Evolutionary conservation across 2,113 vertebrate species (phyloP).

Genomic region (Notothenia coriiceps): DNA sequence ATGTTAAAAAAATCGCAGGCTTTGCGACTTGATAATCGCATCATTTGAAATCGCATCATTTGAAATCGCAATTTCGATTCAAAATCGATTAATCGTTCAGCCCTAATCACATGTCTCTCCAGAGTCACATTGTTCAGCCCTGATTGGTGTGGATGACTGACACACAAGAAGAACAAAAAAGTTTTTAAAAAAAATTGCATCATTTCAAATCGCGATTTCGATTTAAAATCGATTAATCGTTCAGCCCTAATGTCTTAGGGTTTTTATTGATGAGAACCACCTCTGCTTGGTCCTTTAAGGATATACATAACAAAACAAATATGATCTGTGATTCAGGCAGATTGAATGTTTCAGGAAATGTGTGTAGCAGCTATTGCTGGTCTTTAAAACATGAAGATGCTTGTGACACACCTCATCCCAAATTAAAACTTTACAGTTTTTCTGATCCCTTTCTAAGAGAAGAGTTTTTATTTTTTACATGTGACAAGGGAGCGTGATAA

Average conservation of each 20-base stretch:
- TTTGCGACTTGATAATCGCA: no score
- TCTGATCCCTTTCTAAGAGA: slow-evolving; percentile 15
- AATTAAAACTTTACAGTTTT: slow-evolving; percentile 18
- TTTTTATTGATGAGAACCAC: slow-evolving; percentile 6
- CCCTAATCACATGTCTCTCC: neutral
- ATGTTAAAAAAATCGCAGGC: no score
- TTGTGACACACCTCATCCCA: slow-evolving; percentile 55
- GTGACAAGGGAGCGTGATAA: slow-evolving; percentile 8
- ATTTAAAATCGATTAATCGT: no score
- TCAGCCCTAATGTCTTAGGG: neutral
- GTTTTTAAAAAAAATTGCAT: no score
- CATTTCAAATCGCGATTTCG: no score
- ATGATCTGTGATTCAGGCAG: slow-evolving; percentile 15
- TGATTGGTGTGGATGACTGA: no score
- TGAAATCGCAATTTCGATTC: no score
- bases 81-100: no score
- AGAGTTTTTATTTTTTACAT: neutral
- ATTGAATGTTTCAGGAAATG: slow-evolving; percentile 9
- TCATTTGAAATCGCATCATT: no score
- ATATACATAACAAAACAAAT: slow-evolving; percentile 13
- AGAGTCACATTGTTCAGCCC: slow-evolving; percentile 1
- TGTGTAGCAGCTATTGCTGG: neutral
- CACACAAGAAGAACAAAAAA: no score
- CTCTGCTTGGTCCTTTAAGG: slow-evolving; percentile 5
- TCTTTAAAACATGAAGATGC: slow-evolving; percentile 22